Evolutionary conservation across 2,888 invertebrate species (phyloP).

Genomic region (Drosophila phalerata): DNA sequence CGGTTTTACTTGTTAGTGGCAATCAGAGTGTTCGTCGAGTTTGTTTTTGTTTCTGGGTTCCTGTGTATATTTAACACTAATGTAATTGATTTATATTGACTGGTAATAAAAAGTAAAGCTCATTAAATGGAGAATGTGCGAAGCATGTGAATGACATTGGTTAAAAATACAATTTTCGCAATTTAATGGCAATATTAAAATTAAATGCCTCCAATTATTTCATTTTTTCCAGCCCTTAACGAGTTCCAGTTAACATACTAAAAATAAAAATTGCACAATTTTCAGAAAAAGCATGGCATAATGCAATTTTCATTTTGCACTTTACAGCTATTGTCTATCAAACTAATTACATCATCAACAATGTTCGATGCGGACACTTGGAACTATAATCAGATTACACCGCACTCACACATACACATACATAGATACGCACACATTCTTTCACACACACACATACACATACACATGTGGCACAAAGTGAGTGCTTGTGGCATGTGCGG

Average conservation of each 20-base stretch:
- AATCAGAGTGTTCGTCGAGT: slow-evolving; percentile 35
- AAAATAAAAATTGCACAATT: slow-evolving; percentile 2
- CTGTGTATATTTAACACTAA: slow-evolving; percentile 24
- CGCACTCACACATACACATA: slow-evolving; percentile 9
- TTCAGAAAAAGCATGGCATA: slow-evolving; percentile 40
- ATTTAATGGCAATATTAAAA: slow-evolving; percentile 33
- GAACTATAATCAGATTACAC: slow-evolving; percentile 67
- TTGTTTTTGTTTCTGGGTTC: slow-evolving; percentile 13
- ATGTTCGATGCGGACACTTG: slow-evolving; percentile 42
- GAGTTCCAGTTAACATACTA: slow-evolving; percentile 9
- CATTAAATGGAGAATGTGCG: slow-evolving; percentile 33
- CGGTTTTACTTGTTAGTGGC: slow-evolving; percentile 46
- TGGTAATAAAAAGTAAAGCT: slow-evolving; percentile 20
- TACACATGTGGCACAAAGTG: slow-evolving; percentile 18
- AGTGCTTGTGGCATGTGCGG: slow-evolving; percentile 30
- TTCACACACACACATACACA: slow-evolving; percentile 4
- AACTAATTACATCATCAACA: slow-evolving; percentile 52
- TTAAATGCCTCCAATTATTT: slow-evolving; percentile 42
- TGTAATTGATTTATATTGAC: slow-evolving; percentile 40
- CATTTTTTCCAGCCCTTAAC: slow-evolving; percentile 29
- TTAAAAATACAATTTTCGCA: slow-evolving; percentile 16
- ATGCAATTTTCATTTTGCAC: slow-evolving; percentile 44
- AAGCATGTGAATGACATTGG: slow-evolving; percentile 22
- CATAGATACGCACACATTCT: neutral
- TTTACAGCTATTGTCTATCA: slow-evolving; percentile 46